Conservation (phyloP, 1,140 invertebrate species). For the Elysia chlorotica region DNA sequence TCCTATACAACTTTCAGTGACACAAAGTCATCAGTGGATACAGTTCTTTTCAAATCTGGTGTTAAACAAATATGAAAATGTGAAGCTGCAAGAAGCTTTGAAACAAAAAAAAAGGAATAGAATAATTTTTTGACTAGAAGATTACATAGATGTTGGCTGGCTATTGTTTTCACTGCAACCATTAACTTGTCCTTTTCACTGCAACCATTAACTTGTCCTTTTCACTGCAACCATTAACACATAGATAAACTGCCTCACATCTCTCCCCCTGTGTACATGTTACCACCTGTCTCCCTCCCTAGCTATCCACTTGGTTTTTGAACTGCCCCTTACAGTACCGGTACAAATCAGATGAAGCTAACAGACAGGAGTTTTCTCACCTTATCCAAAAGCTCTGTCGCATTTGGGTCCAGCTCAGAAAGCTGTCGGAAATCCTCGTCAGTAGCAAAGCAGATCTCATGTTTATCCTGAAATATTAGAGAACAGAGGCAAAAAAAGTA, state of each 20-base stretch:
- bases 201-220: too few species aligned
- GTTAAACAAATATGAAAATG: too few species aligned
- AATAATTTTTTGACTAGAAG: too few species aligned
- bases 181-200: too few species aligned
- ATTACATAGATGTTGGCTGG: too few species aligned
- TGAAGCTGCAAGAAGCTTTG: too few species aligned
- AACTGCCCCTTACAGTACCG: background rate
- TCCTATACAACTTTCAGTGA: too few species aligned
- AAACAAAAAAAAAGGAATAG: too few species aligned
- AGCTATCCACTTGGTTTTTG: background rate
- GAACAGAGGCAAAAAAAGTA: background rate
- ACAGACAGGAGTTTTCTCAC: constrained; percentile 21
- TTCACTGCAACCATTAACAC: too few species aligned
- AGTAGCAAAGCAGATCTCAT: constrained; percentile 99
- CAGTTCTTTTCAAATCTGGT: too few species aligned
- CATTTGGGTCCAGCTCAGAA: constrained; percentile 84
- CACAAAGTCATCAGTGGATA: too few species aligned
- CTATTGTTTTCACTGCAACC: too few species aligned
- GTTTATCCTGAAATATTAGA: constrained; percentile 74
- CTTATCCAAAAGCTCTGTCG: constrained; percentile 78
- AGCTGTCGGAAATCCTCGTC: constrained; percentile 90
- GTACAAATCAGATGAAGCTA: background rate
- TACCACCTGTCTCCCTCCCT: background rate
- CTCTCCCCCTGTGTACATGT: background rate
- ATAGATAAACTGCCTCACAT: background rate